phyloP scores from a whole-genome alignment of 2,888 invertebrate genomes.

The Eilema sororculum region DNA sequence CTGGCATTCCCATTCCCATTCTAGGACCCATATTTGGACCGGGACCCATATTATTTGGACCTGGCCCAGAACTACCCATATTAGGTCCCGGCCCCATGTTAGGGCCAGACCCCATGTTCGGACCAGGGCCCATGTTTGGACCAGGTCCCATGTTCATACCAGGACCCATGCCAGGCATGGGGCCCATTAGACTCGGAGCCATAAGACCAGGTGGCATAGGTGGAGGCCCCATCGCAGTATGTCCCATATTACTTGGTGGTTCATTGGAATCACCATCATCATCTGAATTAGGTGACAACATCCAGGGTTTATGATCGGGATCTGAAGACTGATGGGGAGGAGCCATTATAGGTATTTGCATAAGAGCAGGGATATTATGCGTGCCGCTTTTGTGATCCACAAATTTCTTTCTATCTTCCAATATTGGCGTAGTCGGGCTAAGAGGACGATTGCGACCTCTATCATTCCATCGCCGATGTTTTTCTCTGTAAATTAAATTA shows the following conservation, averaged over 20 bases:
- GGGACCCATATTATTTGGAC: background rate
- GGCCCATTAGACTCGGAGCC: slow-evolving; percentile 49
- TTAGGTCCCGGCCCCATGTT: background rate
- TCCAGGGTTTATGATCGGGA: slow-evolving; percentile 66
- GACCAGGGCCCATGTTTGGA: slow-evolving; percentile 51
- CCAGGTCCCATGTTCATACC: slow-evolving; percentile 41
- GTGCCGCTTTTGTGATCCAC: slow-evolving; percentile 54
- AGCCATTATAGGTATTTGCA: slow-evolving; percentile 74
- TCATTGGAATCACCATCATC: slow-evolving; percentile 38
- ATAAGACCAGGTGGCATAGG: slow-evolving; percentile 56
- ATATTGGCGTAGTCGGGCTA: slow-evolving; percentile 68
- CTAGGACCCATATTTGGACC: slow-evolving; percentile 31
- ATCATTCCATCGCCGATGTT: slow-evolving; percentile 73
- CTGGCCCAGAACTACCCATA: background rate
- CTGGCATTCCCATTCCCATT: slow-evolving; percentile 14
- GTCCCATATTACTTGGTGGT: slow-evolving; percentile 46
- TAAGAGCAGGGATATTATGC: slow-evolving; percentile 68
- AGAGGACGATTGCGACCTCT: slow-evolving; percentile 65
- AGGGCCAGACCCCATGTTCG: slow-evolving; percentile 11
- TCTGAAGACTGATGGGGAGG: slow-evolving; percentile 67
- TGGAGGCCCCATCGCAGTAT: slow-evolving; percentile 47
- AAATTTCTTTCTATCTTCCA: slow-evolving; percentile 69
- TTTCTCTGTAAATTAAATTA: slow-evolving; percentile 63
- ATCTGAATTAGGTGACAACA: slow-evolving; percentile 62
- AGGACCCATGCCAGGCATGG: slow-evolving; percentile 43